Evolutionary conservation across 2,113 vertebrate species (phyloP).

Genomic region (Stegastes partitus): DNA sequence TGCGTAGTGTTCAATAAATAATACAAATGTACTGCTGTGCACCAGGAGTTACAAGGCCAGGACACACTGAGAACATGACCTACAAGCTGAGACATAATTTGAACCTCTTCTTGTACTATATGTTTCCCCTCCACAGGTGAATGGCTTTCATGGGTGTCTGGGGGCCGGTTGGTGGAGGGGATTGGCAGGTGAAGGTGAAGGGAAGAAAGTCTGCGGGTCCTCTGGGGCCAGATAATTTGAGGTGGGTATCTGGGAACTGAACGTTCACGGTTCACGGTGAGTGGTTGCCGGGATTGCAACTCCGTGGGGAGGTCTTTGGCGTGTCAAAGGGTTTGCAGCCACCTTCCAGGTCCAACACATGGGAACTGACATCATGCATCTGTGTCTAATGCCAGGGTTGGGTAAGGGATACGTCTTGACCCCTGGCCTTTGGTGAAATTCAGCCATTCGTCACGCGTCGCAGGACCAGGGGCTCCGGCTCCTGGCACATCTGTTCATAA

Average conservation of each 20-base stretch:
- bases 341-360: conserved; percentile 54
- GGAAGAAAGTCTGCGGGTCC: conserved; percentile 46
- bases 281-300: conserved; percentile 34
- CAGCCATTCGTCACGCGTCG: conserved; percentile 73
- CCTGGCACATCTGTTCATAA: conserved; percentile 80
- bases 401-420: conserved; percentile 81
- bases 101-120: conserved; percentile 25
- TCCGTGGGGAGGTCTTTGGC: conserved; percentile 50
- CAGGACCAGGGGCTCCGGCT: conserved; percentile 61
- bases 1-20: conserved; percentile 49
- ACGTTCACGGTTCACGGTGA: conserved; percentile 58
- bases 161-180: conserved; percentile 8
- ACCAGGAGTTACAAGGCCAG: conserved; percentile 39
- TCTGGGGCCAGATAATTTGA: conserved; percentile 53
- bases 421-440: conserved; percentile 72
- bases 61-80: conserved; percentile 25
- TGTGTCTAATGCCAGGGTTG: conserved; percentile 75
- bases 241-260: conserved; percentile 53
- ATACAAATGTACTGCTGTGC: conserved; percentile 10
- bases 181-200: conserved; percentile 59
- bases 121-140: conserved; percentile 55
- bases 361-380: conserved; percentile 80
- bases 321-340: conserved; percentile 63
- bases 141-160: conserved; percentile 34
- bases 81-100: conserved; percentile 15